phyloP scores from a whole-genome alignment of 2,888 invertebrate species.

The Buathra laborator region DNA sequence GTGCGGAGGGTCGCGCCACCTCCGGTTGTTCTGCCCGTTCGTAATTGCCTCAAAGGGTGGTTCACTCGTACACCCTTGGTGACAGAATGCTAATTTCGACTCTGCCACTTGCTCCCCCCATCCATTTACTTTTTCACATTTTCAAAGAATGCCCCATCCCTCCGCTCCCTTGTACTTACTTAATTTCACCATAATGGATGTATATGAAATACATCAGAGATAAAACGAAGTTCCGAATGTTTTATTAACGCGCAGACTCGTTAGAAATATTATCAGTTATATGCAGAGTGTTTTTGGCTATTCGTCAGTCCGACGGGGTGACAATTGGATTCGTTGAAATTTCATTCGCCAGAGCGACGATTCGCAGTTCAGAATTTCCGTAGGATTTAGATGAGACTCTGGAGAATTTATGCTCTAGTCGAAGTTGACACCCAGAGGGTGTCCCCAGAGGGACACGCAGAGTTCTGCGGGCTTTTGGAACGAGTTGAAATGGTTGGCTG shows the following conservation, averaged over 20 bases:
- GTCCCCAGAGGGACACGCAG: slow-evolving; percentile 30
- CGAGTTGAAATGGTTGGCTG: slow-evolving; percentile 51
- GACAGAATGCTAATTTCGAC: slow-evolving; percentile 62
- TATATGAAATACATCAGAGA: slow-evolving; percentile 15
- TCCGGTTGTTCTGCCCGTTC: slow-evolving; percentile 59
- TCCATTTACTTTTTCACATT: slow-evolving; percentile 53
- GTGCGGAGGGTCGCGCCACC: slow-evolving; percentile 33
- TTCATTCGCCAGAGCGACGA: not conserved
- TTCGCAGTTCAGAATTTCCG: slow-evolving; percentile 17
- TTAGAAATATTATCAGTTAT: slow-evolving; percentile 66
- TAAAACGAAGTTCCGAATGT: slow-evolving; percentile 43
- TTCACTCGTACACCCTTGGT: slow-evolving; percentile 46
- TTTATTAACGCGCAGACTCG: slow-evolving; percentile 51
- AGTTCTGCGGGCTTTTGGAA: slow-evolving; percentile 20
- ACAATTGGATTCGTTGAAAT: slow-evolving; percentile 43
- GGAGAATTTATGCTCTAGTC: slow-evolving; percentile 54
- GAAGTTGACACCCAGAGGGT: slow-evolving; percentile 40
- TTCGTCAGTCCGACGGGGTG: slow-evolving; percentile 47
- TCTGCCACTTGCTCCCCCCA: slow-evolving; percentile 33
- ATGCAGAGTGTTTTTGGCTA: slow-evolving; percentile 44
- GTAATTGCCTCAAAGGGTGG: slow-evolving; percentile 80
- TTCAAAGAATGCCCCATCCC: slow-evolving; percentile 50
- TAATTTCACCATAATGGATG: slow-evolving; percentile 47
- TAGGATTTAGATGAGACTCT: slow-evolving; percentile 47
- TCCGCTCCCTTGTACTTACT: slow-evolving; percentile 19